Percentiles rank a stretch among this genome's conserved stretches.
phyloP scores from a whole-genome alignment of 2,888 invertebrate species.

The Melipona bicolor region DNA sequence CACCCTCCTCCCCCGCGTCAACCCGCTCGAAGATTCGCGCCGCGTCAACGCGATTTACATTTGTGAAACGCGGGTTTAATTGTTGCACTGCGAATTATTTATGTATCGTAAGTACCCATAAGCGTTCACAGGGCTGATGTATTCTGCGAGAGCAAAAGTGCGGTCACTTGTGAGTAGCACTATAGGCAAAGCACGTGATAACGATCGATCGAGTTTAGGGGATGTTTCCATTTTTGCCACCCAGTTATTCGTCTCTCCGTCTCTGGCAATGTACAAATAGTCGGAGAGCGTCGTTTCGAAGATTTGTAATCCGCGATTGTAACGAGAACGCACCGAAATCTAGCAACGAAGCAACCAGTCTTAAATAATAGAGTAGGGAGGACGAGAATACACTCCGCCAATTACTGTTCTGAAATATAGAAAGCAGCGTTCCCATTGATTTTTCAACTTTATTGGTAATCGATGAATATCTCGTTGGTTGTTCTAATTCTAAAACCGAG shows the following conservation, averaged over 20 bases:
- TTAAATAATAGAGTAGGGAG: background rate
- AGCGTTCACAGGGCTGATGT: too few relatives aligned
- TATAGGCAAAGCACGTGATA: too few relatives aligned
- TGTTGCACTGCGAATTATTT: slow-evolving; percentile 10
- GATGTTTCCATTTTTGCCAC: too few relatives aligned
- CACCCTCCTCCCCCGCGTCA: background rate
- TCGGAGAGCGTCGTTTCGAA: too few relatives aligned
- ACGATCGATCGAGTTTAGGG: too few relatives aligned
- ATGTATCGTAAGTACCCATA: too few relatives aligned
- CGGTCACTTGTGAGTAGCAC: too few relatives aligned
- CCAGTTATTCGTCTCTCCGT: too few relatives aligned
- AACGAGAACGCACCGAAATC: background rate
- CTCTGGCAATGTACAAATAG: too few relatives aligned
- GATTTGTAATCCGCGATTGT: too few relatives aligned
- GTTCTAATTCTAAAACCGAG: background rate
- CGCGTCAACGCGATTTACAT: slow-evolving; percentile 17
- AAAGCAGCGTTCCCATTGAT: background rate
- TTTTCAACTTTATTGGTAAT: background rate
- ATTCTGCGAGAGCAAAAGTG: too few relatives aligned
- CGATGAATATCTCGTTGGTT: background rate
- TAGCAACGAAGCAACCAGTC: background rate
- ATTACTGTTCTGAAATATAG: background rate
- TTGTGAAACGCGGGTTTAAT: slow-evolving; percentile 14
- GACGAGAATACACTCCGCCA: background rate
- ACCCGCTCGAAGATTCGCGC: background rate